These are phyloP conservation scores for Megaceryle maxima DNA, from an alignment of 2,113 vertebrate species.

Conservation along the genomic window DNA sequence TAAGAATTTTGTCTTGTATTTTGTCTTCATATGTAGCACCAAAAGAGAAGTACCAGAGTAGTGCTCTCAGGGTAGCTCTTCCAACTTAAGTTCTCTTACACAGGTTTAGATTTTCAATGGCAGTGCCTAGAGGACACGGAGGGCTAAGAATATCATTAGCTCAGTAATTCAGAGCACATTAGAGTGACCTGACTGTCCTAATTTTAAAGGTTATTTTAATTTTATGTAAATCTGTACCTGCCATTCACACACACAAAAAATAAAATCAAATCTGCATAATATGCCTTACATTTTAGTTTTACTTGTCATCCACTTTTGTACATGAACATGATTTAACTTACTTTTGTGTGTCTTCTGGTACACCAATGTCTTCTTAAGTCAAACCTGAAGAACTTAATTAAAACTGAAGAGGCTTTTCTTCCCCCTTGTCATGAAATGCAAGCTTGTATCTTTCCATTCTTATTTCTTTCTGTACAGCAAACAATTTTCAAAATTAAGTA, in stretches of 20 bases:
- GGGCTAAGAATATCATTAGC: conserved; percentile 37
- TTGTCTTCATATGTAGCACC: background rate
- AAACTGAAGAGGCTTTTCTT: background rate
- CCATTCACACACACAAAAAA: background rate
- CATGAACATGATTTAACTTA: background rate
- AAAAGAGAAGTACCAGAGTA: background rate
- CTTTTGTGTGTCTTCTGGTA: conserved; percentile 3
- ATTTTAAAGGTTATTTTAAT: conserved; percentile 62
- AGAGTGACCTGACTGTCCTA: conserved; percentile 35
- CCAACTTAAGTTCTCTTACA: background rate
- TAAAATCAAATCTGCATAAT: background rate
- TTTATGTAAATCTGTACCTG: conserved; percentile 48
- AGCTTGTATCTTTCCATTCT: background rate
- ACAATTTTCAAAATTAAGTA: background rate
- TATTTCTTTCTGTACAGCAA: background rate
- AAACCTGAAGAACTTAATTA: conserved; percentile 12
- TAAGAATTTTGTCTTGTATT: background rate
- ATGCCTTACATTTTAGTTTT: conserved; percentile 33
- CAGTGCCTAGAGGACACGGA: background rate
- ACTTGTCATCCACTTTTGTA: conserved; percentile 15
- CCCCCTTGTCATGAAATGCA: background rate
- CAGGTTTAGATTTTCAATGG: conserved; percentile 10
- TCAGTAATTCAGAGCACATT: conserved; percentile 59
- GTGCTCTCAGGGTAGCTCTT: background rate
- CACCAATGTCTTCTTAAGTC: background rate